Evolutionary conservation across 2,113 vertebrate species (phyloP).

Genomic region (Columbina picui): DNA sequence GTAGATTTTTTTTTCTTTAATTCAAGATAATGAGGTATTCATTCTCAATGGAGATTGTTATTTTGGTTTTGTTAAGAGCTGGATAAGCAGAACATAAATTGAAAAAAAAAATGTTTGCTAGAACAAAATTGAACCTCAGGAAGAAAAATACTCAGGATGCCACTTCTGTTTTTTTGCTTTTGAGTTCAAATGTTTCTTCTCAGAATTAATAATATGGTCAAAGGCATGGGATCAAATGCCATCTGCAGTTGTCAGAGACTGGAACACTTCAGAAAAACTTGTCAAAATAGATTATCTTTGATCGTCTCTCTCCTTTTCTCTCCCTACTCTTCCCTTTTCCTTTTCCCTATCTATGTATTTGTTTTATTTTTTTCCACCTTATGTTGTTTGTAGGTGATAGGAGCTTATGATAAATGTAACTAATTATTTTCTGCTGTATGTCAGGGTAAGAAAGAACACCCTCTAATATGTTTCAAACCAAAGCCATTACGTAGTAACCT

Average conservation of each 20-base stretch:
- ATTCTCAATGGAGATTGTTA: not conserved
- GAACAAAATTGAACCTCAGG: not conserved
- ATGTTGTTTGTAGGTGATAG: not conserved
- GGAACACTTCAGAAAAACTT: not conserved
- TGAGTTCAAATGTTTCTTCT: not conserved
- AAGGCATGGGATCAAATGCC: not conserved
- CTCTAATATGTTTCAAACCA: not conserved
- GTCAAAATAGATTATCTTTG: not conserved
- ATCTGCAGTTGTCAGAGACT: not conserved
- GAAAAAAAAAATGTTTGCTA: not conserved
- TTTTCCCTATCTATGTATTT: not conserved
- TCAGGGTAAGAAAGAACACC: not conserved
- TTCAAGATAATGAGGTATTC: not conserved
- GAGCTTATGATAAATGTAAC: not conserved
- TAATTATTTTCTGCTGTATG: not conserved
- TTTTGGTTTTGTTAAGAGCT: not conserved
- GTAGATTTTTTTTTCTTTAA: not conserved
- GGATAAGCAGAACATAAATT: not conserved
- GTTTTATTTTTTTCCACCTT: not conserved
- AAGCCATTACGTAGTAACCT: not conserved
- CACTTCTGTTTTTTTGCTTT: not conserved
- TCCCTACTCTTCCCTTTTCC: not conserved
- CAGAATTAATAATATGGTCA: not conserved
- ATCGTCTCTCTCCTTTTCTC: not conserved
- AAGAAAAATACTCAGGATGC: not conserved